A percentile compares a stretch with the other conserved stretches of the same genome.
Evolutionary conservation across 30 jellyfish, hydroid and myxozoan genomes (phyloP).

Genomic region (Hydractinia echinata): DNA sequence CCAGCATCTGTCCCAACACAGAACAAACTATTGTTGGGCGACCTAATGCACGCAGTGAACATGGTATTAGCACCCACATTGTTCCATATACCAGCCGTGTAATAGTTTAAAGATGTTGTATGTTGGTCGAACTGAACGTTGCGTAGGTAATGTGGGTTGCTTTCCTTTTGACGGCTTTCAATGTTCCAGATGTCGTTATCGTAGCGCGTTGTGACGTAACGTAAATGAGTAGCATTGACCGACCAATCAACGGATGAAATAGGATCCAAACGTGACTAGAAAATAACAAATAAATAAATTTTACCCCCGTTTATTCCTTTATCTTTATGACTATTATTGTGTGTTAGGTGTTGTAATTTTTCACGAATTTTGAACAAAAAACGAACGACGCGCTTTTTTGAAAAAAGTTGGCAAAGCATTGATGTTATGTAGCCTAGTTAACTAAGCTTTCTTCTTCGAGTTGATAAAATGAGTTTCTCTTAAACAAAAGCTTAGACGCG

Average conservation of each 20-base stretch:
- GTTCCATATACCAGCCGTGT: slow-evolving; percentile 34
- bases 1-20: slow-evolving; percentile 84
- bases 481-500: no score
- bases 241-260: slow-evolving; percentile 33
- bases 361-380: no score
- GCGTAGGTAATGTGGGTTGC: slow-evolving; percentile 22
- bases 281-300: background rate
- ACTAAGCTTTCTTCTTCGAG: no score
- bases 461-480: no score
- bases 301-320: background rate
- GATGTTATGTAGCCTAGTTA: no score
- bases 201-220: slow-evolving; percentile 17
- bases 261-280: background rate
- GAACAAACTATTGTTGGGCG: slow-evolving; percentile 43
- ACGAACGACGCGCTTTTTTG: no score
- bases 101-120: slow-evolving; percentile 11
- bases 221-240: background rate
- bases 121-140: slow-evolving; percentile 18
- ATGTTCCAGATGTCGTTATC: slow-evolving; percentile 18
- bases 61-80: slow-evolving; percentile 40
- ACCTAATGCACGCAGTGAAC: slow-evolving; percentile 40
- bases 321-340: background rate
- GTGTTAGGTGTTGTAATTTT: background rate
- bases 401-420: no score
- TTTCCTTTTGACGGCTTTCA: slow-evolving; percentile 27